Conservation (phyloP, 2,797 vertebrate species). For the Amphiprion clarkii region DNA sequence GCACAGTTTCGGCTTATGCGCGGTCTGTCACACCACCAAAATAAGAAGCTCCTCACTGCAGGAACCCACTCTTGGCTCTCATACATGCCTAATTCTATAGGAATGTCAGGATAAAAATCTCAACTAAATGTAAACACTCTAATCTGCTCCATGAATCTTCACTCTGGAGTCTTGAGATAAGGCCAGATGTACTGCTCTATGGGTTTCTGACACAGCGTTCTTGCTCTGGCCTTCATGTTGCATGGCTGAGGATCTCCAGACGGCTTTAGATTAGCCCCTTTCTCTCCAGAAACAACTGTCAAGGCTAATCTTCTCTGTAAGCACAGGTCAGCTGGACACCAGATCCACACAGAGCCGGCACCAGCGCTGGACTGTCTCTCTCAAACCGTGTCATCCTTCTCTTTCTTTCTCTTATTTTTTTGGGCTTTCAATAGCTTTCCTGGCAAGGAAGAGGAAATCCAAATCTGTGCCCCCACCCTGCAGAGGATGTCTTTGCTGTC, state of each 20-base stretch:
- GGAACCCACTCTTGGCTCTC: slow-evolving; percentile 48
- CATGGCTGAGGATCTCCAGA: slow-evolving; percentile 69
- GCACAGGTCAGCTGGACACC: slow-evolving; percentile 71
- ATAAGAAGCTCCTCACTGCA: slow-evolving; percentile 50
- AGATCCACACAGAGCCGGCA: slow-evolving; percentile 62
- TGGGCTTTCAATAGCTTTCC: slow-evolving; percentile 30
- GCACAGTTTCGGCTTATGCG: slow-evolving; percentile 55
- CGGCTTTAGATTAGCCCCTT: slow-evolving; percentile 65
- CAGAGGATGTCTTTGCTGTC: slow-evolving; percentile 43
- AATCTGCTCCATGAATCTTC: slow-evolving; percentile 71
- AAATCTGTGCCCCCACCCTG: slow-evolving; percentile 41
- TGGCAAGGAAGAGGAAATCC: slow-evolving; percentile 46
- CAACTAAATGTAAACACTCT: slow-evolving; percentile 66
- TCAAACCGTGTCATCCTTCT: slow-evolving; percentile 37
- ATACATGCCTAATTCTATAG: slow-evolving; percentile 61
- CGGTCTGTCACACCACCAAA: slow-evolving; percentile 56
- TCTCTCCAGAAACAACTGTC: slow-evolving; percentile 71
- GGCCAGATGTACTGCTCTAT: slow-evolving; percentile 52
- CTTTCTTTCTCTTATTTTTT: slow-evolving; percentile 22
- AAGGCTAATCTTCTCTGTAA: slow-evolving; percentile 71
- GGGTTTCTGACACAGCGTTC: slow-evolving; percentile 50
- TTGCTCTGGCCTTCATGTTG: slow-evolving; percentile 54
- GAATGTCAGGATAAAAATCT: slow-evolving; percentile 74
- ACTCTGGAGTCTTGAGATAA: slow-evolving; percentile 62
- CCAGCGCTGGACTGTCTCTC: slow-evolving; percentile 51